Percentiles rank a stretch among this genome's conserved stretches.
phyloP scores from a whole-genome alignment of 2,113 vertebrate genomes.

The Oriolus oriolus region DNA sequence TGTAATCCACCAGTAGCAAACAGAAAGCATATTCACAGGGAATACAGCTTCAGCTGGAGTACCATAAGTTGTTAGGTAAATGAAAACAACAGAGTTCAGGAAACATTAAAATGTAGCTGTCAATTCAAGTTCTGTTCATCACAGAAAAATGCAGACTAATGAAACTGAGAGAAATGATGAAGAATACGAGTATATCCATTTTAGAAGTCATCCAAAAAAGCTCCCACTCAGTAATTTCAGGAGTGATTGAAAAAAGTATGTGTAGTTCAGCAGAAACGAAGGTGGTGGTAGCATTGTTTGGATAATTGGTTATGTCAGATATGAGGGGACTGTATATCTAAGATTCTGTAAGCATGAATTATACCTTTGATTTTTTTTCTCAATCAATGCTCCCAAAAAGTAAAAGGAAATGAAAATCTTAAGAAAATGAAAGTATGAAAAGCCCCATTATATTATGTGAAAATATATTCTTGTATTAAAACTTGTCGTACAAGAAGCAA shows the following conservation, averaged over 20 bases:
- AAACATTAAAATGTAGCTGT: background rate
- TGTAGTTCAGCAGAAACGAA: background rate
- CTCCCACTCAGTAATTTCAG: background rate
- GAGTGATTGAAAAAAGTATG: background rate
- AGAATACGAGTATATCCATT: accelerated
- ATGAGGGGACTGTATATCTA: background rate
- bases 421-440: background rate
- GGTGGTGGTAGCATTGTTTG: background rate
- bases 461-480: background rate
- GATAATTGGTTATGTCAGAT: background rate
- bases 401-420: background rate
- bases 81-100: background rate
- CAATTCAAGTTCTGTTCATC: background rate
- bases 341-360: background rate
- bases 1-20: background rate
- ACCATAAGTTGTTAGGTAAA: background rate
- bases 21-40: background rate
- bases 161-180: background rate
- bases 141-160: background rate
- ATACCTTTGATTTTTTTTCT: background rate
- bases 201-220: background rate
- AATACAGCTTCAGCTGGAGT: background rate
- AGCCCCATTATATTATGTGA: background rate
- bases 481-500: background rate
- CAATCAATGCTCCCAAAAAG: background rate